These are phyloP conservation scores for Bradypodion pumilum DNA, from an alignment of 2,797 vertebrate species.

Conservation along the genomic window DNA sequence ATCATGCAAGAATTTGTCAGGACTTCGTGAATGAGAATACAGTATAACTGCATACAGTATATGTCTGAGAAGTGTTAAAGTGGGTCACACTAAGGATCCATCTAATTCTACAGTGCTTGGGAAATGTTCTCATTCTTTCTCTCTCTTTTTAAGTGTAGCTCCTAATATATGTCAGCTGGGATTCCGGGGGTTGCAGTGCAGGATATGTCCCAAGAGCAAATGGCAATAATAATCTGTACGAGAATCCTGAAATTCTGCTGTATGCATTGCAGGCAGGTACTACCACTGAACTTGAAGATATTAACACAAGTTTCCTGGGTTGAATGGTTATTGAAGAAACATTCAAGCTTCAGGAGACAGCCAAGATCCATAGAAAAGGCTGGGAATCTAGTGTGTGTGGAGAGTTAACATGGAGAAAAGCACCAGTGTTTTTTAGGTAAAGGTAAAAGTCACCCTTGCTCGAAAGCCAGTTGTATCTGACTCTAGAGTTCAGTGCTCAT, in stretches of 20 bases:
- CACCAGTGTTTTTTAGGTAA: background rate
- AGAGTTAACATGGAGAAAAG: background rate
- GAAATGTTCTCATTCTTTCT: too few relatives aligned
- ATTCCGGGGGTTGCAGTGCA: background rate
- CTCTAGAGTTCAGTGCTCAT: too few relatives aligned
- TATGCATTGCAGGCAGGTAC: background rate
- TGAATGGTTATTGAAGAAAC: background rate
- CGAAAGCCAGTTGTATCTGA: too few relatives aligned
- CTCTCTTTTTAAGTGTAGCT: background rate
- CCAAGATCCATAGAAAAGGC: background rate
- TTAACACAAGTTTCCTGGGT: background rate
- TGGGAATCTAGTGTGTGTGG: background rate
- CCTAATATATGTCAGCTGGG: background rate
- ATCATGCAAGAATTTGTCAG: background rate
- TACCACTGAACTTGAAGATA: background rate
- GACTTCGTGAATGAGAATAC: background rate
- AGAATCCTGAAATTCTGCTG: background rate
- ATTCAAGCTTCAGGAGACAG: background rate
- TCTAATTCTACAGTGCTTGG: background rate
- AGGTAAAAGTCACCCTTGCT: too few relatives aligned
- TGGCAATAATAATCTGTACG: background rate
- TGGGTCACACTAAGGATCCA: background rate
- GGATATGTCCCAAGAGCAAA: background rate
- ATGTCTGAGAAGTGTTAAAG: background rate
- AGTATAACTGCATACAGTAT: background rate